Evolutionary conservation across 2,888 invertebrate genomes (phyloP).

Genomic region (Pollenia amentaria): DNA sequence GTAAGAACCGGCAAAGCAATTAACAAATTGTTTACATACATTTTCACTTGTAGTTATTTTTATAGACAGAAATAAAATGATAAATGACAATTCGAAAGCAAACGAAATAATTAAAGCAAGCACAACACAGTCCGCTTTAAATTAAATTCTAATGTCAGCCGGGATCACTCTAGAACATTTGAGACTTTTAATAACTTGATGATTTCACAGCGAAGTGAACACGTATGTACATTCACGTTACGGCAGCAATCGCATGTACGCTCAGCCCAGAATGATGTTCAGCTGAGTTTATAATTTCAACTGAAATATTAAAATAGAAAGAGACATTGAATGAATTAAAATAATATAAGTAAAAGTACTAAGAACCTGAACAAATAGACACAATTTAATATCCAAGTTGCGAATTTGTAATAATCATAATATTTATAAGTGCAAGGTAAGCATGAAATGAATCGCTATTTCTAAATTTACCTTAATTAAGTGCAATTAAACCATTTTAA

Average conservation of each 20-base stretch:
- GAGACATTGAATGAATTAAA: slow-evolving; percentile 27
- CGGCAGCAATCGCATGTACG: background rate
- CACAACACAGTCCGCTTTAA: slow-evolving; percentile 16
- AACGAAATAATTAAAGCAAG: slow-evolving; percentile 14
- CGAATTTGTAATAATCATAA: slow-evolving; percentile 50
- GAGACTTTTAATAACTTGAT: slow-evolving; percentile 44
- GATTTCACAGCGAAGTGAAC: slow-evolving; percentile 26
- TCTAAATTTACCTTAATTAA: background rate
- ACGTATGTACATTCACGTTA: background rate
- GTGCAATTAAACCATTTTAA: slow-evolving; percentile 10
- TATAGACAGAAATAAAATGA: background rate
- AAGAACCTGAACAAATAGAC: background rate
- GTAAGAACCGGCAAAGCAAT: slow-evolving; percentile 26
- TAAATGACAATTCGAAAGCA: background rate
- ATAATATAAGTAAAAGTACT: background rate
- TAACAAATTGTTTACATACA: slow-evolving; percentile 50
- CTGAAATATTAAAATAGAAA: slow-evolving; percentile 40
- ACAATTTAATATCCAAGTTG: slow-evolving; percentile 47
- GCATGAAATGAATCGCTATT: slow-evolving; percentile 28
- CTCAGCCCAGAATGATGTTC: slow-evolving; percentile 6
- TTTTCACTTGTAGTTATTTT: slow-evolving; percentile 23
- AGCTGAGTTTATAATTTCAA: slow-evolving; percentile 45
- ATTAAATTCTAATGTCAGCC: slow-evolving; percentile 31
- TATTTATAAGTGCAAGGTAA: slow-evolving; percentile 44
- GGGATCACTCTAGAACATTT: slow-evolving; percentile 47